These are phyloP conservation scores for Wiebesia pumilae DNA, from an alignment of 1,140 invertebrate species.

Conservation along the genomic window DNA sequence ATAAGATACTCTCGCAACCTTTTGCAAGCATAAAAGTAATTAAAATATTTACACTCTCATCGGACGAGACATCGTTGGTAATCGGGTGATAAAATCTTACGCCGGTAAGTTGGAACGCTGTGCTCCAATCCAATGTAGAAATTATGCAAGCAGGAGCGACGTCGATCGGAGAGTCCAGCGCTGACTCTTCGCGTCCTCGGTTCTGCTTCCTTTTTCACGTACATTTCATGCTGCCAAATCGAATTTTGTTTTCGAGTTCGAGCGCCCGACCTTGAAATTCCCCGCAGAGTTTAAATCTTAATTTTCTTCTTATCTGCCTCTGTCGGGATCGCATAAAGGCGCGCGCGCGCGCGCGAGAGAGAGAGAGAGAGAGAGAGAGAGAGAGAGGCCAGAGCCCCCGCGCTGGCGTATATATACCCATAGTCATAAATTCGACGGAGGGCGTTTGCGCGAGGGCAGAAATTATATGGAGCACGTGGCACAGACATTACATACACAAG, in stretches of 20 bases:
- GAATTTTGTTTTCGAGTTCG: slow-evolving; percentile 10
- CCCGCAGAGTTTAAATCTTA: slow-evolving; percentile 37
- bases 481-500: neutral
- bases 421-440: slow-evolving; percentile 50
- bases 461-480: slow-evolving; percentile 54
- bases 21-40: neutral
- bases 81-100: neutral
- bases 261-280: neutral
- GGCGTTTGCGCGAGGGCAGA: slow-evolving; percentile 37
- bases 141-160: neutral
- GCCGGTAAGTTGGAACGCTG: neutral
- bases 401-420: neutral
- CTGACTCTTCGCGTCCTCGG: neutral
- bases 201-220: slow-evolving; percentile 24
- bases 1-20: neutral
- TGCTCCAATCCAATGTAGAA: neutral
- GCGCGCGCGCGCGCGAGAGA: neutral
- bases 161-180: neutral
- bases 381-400: slow-evolving; percentile 19
- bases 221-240: slow-evolving; percentile 8
- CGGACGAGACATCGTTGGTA: neutral
- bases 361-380: neutral
- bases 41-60: neutral
- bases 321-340: neutral
- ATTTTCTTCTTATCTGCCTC: slow-evolving; percentile 57